These are phyloP conservation scores for Prochilodus magdalenae DNA, from an alignment of 2,113 vertebrate genomes.

Conservation along the genomic window DNA sequence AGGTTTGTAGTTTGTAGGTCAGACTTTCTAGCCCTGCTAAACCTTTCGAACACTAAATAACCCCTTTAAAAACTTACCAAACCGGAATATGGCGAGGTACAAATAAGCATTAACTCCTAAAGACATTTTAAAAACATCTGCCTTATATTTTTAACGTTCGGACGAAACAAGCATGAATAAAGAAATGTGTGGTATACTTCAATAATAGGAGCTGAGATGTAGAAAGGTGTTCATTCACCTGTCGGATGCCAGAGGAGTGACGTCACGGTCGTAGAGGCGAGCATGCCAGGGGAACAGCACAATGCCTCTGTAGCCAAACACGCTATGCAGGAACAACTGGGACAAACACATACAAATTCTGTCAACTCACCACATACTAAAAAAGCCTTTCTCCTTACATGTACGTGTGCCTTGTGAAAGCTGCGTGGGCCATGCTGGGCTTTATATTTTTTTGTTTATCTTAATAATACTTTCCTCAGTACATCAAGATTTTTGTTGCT, in stretches of 20 bases:
- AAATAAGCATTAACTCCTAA: neutral
- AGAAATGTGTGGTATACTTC: neutral
- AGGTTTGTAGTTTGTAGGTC: neutral
- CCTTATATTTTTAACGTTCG: too few relatives aligned
- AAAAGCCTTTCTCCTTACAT: too few relatives aligned
- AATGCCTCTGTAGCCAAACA: conserved; percentile 90
- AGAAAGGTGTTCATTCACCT: conserved; percentile 77
- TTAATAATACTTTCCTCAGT: too few relatives aligned
- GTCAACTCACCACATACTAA: neutral
- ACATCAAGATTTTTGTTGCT: too few relatives aligned
- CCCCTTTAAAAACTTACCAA: neutral
- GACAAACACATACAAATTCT: neutral
- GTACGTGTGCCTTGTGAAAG: too few relatives aligned
- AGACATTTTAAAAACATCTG: too few relatives aligned
- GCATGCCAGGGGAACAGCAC: conserved; percentile 91
- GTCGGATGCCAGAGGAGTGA: conserved; percentile 80
- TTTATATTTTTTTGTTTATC: too few relatives aligned
- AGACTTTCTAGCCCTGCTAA: neutral
- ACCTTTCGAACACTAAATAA: neutral
- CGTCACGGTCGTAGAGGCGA: conserved; percentile 86
- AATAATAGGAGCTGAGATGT: neutral
- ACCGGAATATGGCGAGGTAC: too few relatives aligned
- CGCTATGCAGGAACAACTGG: conserved; percentile 88
- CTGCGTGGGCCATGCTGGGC: too few relatives aligned
- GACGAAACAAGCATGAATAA: neutral